Evolutionary conservation across 1,140 invertebrate species (phyloP).

Genomic region (Microplitis demolitor): DNA sequence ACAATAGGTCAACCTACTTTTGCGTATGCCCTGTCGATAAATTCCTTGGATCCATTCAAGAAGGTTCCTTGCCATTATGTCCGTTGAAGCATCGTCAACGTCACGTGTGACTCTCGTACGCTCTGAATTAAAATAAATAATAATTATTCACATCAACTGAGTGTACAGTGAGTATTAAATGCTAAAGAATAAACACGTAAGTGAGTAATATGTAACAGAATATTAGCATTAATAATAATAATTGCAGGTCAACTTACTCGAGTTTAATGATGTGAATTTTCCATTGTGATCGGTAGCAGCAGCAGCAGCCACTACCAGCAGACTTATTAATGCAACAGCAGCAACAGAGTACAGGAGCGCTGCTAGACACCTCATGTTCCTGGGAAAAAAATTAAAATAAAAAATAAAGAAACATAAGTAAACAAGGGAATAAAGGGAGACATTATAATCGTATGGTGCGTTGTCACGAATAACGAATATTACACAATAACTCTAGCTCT

Average conservation of each 20-base stretch:
- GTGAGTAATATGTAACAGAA: background rate
- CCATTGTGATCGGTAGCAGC: background rate
- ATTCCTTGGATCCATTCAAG: constrained; percentile 74
- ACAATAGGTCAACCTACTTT: constrained; percentile 61
- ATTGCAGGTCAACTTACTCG: background rate
- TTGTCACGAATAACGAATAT: constrained; percentile 11
- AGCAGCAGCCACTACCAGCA: background rate
- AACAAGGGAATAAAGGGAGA: background rate
- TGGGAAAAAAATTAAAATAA: background rate
- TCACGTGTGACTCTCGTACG: constrained; percentile 43
- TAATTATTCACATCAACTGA: background rate
- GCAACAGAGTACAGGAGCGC: background rate
- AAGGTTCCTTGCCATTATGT: constrained; percentile 74
- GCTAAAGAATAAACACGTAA: background rate
- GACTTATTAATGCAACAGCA: background rate
- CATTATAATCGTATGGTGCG: background rate
- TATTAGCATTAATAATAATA: background rate
- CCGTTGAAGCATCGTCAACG: constrained; percentile 51
- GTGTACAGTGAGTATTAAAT: too few relatives aligned
- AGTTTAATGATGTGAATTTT: background rate
- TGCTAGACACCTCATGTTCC: constrained; percentile 11
- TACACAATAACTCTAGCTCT: constrained; percentile 21
- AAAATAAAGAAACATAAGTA: background rate
- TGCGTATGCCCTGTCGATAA: constrained; percentile 69
- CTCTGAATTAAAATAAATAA: constrained; percentile 32